Conservation (phyloP, 2,797 vertebrate species). For the Heteromormyrus szaboi region DNA sequence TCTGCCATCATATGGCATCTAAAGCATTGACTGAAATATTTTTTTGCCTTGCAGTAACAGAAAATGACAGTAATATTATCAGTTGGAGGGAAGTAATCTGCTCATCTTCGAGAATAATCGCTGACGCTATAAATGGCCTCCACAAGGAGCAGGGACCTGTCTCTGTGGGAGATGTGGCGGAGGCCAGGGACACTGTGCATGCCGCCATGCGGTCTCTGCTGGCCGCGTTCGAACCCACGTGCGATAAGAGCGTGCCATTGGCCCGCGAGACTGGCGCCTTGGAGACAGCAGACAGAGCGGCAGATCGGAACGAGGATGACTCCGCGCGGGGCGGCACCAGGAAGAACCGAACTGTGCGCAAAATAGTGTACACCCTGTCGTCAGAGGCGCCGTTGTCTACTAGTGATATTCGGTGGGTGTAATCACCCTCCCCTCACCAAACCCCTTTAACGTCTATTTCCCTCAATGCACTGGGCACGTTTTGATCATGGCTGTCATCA, state of each 20-base stretch:
- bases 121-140: conserved; percentile 45
- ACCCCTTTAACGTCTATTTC: background rate
- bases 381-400: conserved; percentile 33
- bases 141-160: conserved; percentile 13
- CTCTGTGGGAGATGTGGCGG: conserved; percentile 35
- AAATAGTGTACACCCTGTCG: conserved; percentile 44
- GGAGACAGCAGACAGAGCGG: conserved; percentile 28
- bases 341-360: conserved; percentile 41
- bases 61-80: conserved; percentile 42
- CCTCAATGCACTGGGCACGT: background rate
- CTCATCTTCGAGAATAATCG: conserved; percentile 51
- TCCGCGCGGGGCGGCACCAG: conserved; percentile 16
- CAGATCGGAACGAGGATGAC: conserved; percentile 14
- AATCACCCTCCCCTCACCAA: conserved; percentile 19
- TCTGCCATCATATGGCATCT: background rate
- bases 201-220: conserved; percentile 60
- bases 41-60: conserved; percentile 31
- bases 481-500: background rate
- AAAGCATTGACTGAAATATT: background rate
- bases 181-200: conserved; percentile 53
- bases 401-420: conserved; percentile 71
- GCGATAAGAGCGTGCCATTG: conserved; percentile 21
- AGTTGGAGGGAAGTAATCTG: conserved; percentile 53
- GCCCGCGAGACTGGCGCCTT: conserved; percentile 24
- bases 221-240: conserved; percentile 38